Conservation (phyloP, 1,140 invertebrate genomes). For the Cydia amplana region DNA sequence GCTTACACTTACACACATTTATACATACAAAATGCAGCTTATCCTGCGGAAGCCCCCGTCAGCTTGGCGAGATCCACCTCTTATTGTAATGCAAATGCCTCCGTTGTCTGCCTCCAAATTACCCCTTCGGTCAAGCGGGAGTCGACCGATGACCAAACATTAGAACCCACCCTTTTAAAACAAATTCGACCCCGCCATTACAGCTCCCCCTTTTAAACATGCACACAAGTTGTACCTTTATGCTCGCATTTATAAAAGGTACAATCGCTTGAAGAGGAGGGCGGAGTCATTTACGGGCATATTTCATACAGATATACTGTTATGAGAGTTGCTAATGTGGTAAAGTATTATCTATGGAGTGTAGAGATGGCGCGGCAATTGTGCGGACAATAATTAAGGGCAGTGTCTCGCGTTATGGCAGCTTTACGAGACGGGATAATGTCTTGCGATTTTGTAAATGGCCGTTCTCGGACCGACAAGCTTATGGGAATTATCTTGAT, state of each 20-base stretch:
- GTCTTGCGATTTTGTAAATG: conserved; percentile 59
- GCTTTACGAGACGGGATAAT: conserved; percentile 57
- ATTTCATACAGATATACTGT: conserved; percentile 70
- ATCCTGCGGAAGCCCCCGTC: conserved; percentile 61
- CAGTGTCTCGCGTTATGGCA: conserved; percentile 51
- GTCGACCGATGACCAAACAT: conserved; percentile 64
- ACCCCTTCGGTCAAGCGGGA: conserved; percentile 71
- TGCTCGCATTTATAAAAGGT: conserved; percentile 34
- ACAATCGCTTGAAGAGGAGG: conserved; percentile 33
- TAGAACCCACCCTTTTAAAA: conserved; percentile 73
- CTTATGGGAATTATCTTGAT: conserved; percentile 33
- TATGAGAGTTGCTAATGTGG: conserved; percentile 70
- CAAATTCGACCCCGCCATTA: conserved; percentile 51
- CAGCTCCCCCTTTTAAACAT: conserved; percentile 32
- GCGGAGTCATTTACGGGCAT: conserved; percentile 48
- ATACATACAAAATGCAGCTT: conserved; percentile 59
- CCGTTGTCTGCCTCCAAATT: conserved; percentile 77
- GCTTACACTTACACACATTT: conserved; percentile 51
- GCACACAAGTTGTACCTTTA: conserved; percentile 52
- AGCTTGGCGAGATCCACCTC: conserved; percentile 57
- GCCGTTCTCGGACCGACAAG: conserved; percentile 35
- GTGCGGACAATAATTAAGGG: conserved; percentile 69
- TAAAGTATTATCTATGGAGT: conserved; percentile 54
- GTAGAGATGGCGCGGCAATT: conserved; percentile 59
- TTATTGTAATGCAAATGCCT: conserved; percentile 76